A percentile compares a stretch with the other conserved stretches of the same genome.
Conservation (phyloP, 1,140 invertebrate species). For the Bathynomus jamesi region DNA sequence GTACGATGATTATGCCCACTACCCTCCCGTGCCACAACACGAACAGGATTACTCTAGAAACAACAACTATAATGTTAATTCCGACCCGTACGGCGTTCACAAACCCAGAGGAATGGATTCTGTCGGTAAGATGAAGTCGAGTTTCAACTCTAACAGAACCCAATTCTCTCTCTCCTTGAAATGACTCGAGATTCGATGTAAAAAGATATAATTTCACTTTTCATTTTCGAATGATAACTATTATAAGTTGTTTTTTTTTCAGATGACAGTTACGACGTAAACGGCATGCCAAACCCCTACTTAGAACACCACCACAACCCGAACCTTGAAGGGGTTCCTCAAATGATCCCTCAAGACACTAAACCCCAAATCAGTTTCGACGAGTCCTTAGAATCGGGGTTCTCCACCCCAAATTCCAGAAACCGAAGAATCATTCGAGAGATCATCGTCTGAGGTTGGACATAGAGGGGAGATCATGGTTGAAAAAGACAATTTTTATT, state of each 20-base stretch:
- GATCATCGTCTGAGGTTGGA: conserved; percentile 86
- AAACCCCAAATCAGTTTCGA: conserved; percentile 71
- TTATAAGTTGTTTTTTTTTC: background rate
- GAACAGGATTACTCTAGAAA: conserved; percentile 7
- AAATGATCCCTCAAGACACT: conserved; percentile 34
- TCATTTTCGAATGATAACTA: background rate
- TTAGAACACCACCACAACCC: conserved; percentile 52
- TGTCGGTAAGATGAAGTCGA: conserved; percentile 39
- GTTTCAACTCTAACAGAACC: no score
- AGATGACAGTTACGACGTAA: conserved; percentile 81
- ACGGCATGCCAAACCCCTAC: conserved; percentile 77
- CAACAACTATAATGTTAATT: conserved; percentile 53
- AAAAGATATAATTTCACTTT: background rate
- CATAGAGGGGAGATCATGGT: no score
- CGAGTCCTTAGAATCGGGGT: conserved; percentile 82
- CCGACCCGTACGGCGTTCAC: conserved; percentile 75
- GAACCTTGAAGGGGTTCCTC: conserved; percentile 20
- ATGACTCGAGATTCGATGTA: no score
- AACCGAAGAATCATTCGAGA: conserved; percentile 81
- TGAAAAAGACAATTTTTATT: background rate
- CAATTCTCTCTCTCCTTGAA: no score
- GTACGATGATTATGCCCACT: conserved; percentile 75
- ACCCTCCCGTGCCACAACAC: conserved; percentile 52
- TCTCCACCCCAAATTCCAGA: conserved; percentile 83
- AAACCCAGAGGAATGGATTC: conserved; percentile 74